Evolutionary conservation across 2,888 invertebrate genomes (phyloP), one percentile per base, ranked within the genome.

Genomic region (Noctua comes): DNA sequence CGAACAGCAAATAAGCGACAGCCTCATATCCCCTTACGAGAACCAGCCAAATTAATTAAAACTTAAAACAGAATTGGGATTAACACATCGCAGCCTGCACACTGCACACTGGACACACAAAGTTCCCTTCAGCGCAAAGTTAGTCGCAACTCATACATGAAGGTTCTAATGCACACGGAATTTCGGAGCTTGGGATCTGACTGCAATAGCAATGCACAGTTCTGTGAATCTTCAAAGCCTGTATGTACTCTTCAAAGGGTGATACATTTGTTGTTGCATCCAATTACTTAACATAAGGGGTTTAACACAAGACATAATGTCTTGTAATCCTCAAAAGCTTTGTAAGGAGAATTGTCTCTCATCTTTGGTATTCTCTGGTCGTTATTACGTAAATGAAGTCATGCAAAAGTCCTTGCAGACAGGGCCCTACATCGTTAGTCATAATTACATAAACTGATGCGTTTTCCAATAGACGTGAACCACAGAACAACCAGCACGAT

Each of bases 21-120:
- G 43, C 51, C 59, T 59, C 66, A 21, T 36, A 27, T 36, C 2
- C 7, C 21, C 16, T 66, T 13, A 24, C 40, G 7, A 68, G 11
- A 31, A 68, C 36, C 40, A 68, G 27, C 16, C n/a, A 64, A 81
- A 75, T 68, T 68, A 46, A 80, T 82, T 81, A 75, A 74, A 80
- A 81, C 75, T 64, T 80, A n/a, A n/a, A n/a, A n/a, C 36, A 54
- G 4, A 68, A 31, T 48, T 18, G 68, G 43, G 59, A 80, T 62
- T 36, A 51, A 27, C 51, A 80, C 66, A 54, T 71, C 18, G 21
- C 43, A 31, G 36, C 57, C 11, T 46, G 73, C 18, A 46, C 24
- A 40, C 1, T 13, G n/a, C 57, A 57, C 16, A 27, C 59, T 31
- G 51, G 43, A 46, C 16, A 43, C 5, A 51, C 36, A 21, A 13